These are phyloP conservation scores for Ianthella basta DNA, from an alignment of 37 sponge, comb jelly and placozoan genomes.

Conservation along the genomic window DNA sequence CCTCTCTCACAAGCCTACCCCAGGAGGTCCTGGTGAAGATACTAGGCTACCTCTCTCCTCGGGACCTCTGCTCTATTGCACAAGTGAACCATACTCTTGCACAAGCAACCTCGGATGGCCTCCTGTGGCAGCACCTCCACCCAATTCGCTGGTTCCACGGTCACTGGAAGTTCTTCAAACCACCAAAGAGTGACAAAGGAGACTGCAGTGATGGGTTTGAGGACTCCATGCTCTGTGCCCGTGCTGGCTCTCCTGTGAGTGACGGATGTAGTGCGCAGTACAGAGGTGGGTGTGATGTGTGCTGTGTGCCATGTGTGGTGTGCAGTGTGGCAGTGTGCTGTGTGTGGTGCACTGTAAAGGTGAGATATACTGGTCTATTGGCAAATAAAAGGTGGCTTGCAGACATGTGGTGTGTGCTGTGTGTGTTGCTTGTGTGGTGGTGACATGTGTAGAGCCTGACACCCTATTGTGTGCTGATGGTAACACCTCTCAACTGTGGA, in stretches of 20 bases:
- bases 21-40: constrained; percentile 65
- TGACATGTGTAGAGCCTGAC: no score
- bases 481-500: no score
- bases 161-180: constrained; percentile 45
- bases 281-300: neutral
- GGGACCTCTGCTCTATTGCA: constrained; percentile 55
- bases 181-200: neutral
- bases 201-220: constrained; percentile 6
- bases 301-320: no score
- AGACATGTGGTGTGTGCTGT: no score
- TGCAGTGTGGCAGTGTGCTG: neutral
- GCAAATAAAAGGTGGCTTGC: no score
- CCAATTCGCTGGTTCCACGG: constrained; percentile 75
- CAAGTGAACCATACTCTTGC: constrained; percentile 43
- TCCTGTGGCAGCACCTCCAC: constrained; percentile 73
- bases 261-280: neutral
- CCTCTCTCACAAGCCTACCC: constrained; percentile 51
- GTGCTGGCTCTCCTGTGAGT: neutral
- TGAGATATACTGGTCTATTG: no score
- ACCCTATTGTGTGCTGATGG: no score
- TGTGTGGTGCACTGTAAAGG: no score
- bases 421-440: no score
- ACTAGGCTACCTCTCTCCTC: constrained; percentile 59
- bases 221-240: neutral
- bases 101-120: constrained; percentile 36